Evolutionary conservation across 2,113 vertebrate species (phyloP).

Genomic region (Gymnobelideus leadbeateri): DNA sequence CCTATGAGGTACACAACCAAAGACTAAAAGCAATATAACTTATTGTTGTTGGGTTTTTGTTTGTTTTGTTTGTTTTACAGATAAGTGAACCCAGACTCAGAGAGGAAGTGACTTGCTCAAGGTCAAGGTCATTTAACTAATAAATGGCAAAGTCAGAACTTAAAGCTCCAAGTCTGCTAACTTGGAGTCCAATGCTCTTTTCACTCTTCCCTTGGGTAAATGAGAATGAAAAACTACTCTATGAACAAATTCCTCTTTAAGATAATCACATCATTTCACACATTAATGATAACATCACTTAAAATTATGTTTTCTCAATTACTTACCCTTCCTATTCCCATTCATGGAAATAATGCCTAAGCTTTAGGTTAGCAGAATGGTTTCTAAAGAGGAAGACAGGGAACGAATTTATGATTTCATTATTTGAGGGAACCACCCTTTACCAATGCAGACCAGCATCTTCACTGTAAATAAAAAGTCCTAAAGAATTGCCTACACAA

Average conservation of each 20-base stretch:
- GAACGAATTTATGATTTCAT: not conserved
- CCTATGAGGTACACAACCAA: no score
- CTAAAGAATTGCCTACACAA: not conserved
- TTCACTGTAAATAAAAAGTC: not conserved
- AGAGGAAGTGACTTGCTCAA: no score
- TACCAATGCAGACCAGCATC: not conserved
- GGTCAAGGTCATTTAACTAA: no score
- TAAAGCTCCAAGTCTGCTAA: not conserved
- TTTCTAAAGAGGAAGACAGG: not conserved
- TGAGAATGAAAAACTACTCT: not conserved
- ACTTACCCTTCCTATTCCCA: constrained; percentile 5
- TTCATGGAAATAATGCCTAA: constrained; percentile 6
- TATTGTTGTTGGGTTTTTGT: no score
- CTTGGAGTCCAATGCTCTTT: not conserved
- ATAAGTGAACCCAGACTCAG: no score
- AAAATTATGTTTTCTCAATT: not conserved
- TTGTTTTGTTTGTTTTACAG: no score
- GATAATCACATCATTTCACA: not conserved
- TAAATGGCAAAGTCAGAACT: not conserved
- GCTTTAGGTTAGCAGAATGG: constrained; percentile 22
- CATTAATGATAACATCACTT: not conserved
- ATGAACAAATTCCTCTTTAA: constrained; percentile 21
- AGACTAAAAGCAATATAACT: no score
- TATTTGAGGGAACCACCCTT: no score
- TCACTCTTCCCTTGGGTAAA: no score